Percentiles rank a stretch among this genome's conserved stretches.
Conservation (phyloP, 2,113 vertebrate genomes). For the Aptenodytes patagonicus region DNA sequence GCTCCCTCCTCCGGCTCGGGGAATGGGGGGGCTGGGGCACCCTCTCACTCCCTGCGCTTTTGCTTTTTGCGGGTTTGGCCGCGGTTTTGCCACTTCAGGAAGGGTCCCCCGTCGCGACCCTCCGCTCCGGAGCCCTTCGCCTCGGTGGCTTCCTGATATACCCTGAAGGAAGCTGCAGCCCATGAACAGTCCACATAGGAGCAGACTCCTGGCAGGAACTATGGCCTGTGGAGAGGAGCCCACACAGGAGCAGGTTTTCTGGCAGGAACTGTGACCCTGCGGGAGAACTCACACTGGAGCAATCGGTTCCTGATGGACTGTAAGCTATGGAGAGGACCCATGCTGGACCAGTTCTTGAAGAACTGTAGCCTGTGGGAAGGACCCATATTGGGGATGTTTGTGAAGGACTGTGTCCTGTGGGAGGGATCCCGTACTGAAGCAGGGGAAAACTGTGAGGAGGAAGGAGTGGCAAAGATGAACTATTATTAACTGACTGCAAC, state of each 20-base stretch:
- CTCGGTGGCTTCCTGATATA: no score
- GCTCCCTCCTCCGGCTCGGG: no score
- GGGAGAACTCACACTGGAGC: background rate
- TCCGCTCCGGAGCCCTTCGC: no score
- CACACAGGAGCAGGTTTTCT: background rate
- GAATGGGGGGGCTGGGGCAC: no score
- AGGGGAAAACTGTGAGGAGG: background rate
- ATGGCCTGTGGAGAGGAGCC: background rate
- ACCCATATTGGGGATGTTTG: background rate
- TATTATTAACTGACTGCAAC: background rate
- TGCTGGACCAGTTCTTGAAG: background rate
- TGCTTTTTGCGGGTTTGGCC: no score
- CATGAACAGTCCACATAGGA: background rate
- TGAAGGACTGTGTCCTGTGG: background rate
- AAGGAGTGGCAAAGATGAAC: background rate
- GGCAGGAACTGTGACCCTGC: background rate
- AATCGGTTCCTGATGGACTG: background rate
- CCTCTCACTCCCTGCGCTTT: no score
- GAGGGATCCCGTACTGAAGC: background rate
- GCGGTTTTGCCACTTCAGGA: no score
- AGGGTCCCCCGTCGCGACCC: no score
- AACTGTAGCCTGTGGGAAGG: background rate
- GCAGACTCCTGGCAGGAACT: background rate
- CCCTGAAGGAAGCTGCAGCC: background rate
- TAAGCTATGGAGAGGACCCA: background rate